These are phyloP conservation scores for Drosophila mercatorum DNA, from an alignment of 2,888 invertebrate genomes.

Conservation along the genomic window DNA sequence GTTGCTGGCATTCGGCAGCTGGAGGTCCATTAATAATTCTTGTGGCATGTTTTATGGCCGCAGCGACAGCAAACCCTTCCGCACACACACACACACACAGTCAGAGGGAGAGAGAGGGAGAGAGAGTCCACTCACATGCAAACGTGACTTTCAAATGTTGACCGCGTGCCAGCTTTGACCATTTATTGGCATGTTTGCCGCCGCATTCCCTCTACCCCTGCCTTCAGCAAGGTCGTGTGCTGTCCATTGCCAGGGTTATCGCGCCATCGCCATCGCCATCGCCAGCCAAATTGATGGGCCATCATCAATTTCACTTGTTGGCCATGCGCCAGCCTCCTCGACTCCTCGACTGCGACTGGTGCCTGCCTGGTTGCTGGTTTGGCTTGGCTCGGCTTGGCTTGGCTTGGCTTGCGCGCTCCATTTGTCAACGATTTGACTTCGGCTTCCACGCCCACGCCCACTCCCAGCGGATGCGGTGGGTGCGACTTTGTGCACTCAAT, in stretches of 20 bases:
- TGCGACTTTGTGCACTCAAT: slow-evolving; percentile 60
- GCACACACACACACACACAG: slow-evolving; percentile 8
- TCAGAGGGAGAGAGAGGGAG: too few relatives aligned
- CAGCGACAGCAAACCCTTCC: slow-evolving; percentile 51
- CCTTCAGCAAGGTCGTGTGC: slow-evolving; percentile 60
- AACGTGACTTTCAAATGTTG: slow-evolving; percentile 77
- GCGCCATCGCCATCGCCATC: slow-evolving; percentile 38
- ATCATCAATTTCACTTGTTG: slow-evolving; percentile 79
- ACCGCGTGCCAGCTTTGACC: slow-evolving; percentile 67
- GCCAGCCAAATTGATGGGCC: slow-evolving; percentile 74
- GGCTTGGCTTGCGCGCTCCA: slow-evolving; percentile 38
- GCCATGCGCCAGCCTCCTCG: slow-evolving; percentile 35
- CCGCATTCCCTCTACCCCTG: neutral
- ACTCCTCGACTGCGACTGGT: neutral
- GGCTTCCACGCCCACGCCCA: slow-evolving; percentile 9
- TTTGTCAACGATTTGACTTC: slow-evolving; percentile 56
- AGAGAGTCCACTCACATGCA: slow-evolving; percentile 46
- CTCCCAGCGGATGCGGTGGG: slow-evolving; percentile 41
- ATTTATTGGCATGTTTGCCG: slow-evolving; percentile 72
- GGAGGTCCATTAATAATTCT: slow-evolving; percentile 77
- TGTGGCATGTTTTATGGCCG: slow-evolving; percentile 76
- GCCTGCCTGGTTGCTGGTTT: too few relatives aligned
- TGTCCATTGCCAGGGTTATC: slow-evolving; percentile 57
- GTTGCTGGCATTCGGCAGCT: slow-evolving; percentile 38
- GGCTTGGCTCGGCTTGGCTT: neutral